Evolutionary conservation across 2,797 vertebrate species (phyloP).

Genomic region (Acrocephalus scirpaceus): DNA sequence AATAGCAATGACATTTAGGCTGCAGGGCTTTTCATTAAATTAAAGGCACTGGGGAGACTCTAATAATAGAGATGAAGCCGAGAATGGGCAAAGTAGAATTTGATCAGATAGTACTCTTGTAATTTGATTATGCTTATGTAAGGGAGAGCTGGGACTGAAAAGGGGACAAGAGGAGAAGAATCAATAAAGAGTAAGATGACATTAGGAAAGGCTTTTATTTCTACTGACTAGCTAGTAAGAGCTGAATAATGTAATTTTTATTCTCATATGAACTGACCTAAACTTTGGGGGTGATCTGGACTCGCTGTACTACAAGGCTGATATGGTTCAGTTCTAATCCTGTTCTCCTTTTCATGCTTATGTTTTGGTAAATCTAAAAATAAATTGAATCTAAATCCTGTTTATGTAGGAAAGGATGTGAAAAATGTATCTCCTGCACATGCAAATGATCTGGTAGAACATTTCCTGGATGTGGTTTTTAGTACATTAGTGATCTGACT

Average conservation of each 20-base stretch:
- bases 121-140: conserved; percentile 58
- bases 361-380: conserved; percentile 1
- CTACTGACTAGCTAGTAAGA: background rate
- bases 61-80: conserved; percentile 3
- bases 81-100: conserved; percentile 47
- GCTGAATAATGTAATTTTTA: conserved; percentile 14
- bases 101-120: conserved; percentile 49
- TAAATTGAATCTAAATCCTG: background rate
- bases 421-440: background rate
- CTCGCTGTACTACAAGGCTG: background rate
- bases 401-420: background rate
- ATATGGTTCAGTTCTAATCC: background rate
- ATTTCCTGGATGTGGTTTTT: background rate
- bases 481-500: background rate
- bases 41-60: conserved; percentile 42
- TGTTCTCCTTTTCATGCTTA: background rate
- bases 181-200: conserved; percentile 18
- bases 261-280: background rate
- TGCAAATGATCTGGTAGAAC: background rate
- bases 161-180: conserved; percentile 1
- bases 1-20: conserved; percentile 55
- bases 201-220: conserved; percentile 30
- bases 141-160: conserved; percentile 37
- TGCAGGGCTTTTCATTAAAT: conserved; percentile 55
- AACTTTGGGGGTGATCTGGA: background rate